Evolutionary conservation across 2,797 vertebrate genomes (phyloP), one percentile per base, ranked within the genome.

Genomic region (Mallotus villosus): DNA sequence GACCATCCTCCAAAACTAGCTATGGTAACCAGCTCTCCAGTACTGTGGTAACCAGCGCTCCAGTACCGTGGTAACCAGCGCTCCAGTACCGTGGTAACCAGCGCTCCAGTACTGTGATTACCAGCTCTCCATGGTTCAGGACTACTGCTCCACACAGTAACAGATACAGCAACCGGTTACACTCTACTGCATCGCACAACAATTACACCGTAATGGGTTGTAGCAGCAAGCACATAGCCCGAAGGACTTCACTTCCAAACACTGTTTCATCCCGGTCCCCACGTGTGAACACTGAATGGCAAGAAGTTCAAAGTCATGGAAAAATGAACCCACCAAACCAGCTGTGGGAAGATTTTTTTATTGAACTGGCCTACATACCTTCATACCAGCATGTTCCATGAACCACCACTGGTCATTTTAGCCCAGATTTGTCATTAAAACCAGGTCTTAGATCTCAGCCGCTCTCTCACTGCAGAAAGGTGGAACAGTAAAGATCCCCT

Each of bases 1-100:
- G 84, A 85, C 81, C 49, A 4, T 24, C 0, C 0, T 74, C 84
- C 85, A 86, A 11, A 78, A 53, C 61, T 16, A 70, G 24, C 76
- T 69, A 66, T 46, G 12, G 41, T 46, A 46, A 46, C 9, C 32
- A 6, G 32, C 32, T 8, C 32, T 34, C 65, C 21, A 19, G 57
- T 66, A 24, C 53, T 61, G 51, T 46, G 69, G 24, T 68, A 58
- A 67, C 4, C 59, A 25, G 59, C 25, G 0, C 8, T 41, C 37
- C 7, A 11, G 41, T 46, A 12, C 34, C 7, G 5, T 37, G 7
- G 34, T 37, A 7, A 7, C 34, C 34, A 37, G 34, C 34, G 1
- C 34, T 37, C 34, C 7, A 8, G 34, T 37, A 7, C 34, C 7
- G 5, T 37, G 7, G 34, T 37, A 7, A 7, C 34, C 34, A 37